These are phyloP conservation scores for Odontamblyopus lacepedii DNA, from an alignment of 2,797 vertebrate genomes.

Conservation along the genomic window DNA sequence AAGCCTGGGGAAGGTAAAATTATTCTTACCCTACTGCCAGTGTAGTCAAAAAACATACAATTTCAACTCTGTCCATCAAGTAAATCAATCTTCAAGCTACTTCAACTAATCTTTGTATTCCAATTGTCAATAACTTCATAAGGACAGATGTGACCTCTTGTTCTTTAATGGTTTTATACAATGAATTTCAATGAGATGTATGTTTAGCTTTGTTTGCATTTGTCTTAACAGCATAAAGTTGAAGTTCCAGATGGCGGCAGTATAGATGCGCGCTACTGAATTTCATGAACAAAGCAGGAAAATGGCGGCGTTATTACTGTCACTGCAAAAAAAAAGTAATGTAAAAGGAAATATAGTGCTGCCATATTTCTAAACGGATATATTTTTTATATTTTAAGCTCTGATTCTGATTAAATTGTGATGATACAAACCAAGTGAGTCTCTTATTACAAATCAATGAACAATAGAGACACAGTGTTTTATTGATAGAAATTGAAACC, in stretches of 20 bases:
- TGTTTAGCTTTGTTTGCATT: not conserved
- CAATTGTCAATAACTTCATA: no score
- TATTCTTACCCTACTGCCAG: no score
- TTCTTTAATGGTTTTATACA: not conserved
- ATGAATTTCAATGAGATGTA: not conserved
- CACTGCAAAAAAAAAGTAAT: no score
- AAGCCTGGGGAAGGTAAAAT: no score
- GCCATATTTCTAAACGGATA: no score
- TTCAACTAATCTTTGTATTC: no score
- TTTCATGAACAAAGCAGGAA: not conserved
- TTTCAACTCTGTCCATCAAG: no score
- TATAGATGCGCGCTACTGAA: not conserved
- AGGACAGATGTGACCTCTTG: not conserved
- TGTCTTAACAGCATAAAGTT: not conserved
- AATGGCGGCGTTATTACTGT: not conserved
- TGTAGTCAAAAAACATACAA: no score
- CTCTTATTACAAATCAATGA: constrained; percentile 11
- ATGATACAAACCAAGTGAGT: not conserved
- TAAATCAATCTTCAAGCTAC: no score
- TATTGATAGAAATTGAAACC: constrained; percentile 73
- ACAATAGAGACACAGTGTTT: constrained; percentile 74
- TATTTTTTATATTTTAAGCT: no score
- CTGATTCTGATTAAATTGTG: no score
- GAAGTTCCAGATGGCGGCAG: not conserved
- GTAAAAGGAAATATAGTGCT: no score